These are phyloP conservation scores for Tryphoninae sp. DNA, from an alignment of 2,888 invertebrate species.

Conservation along the genomic window DNA sequence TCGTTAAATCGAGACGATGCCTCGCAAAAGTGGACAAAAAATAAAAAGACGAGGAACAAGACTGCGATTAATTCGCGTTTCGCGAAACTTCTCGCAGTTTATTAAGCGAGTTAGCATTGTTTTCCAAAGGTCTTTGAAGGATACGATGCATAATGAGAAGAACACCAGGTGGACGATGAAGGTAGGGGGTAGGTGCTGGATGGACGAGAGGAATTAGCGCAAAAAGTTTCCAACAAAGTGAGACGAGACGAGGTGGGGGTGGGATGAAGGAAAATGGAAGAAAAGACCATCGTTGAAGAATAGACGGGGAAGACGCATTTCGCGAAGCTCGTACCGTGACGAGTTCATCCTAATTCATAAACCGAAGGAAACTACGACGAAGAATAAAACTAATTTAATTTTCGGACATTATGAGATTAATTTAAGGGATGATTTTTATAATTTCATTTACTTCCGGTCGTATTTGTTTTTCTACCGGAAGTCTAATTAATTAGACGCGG, in stretches of 20 bases:
- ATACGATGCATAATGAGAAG: slow-evolving; percentile 23
- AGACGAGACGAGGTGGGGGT: slow-evolving; percentile 7
- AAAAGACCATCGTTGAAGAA: slow-evolving; percentile 29
- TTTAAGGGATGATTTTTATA: too few relatives aligned
- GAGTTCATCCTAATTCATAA: not conserved
- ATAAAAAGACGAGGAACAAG: slow-evolving; percentile 56
- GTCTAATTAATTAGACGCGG: too few relatives aligned
- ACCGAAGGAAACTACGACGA: not conserved
- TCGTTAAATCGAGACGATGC: not conserved
- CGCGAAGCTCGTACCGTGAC: slow-evolving; percentile 8
- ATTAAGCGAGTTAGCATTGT: slow-evolving; percentile 73
- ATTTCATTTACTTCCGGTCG: too few relatives aligned
- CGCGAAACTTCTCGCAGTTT: slow-evolving; percentile 74
- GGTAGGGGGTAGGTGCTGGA: not conserved
- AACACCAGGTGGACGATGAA: slow-evolving; percentile 16
- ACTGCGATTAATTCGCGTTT: slow-evolving; percentile 67
- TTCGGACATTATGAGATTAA: too few relatives aligned
- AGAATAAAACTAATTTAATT: not conserved
- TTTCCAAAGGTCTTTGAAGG: slow-evolving; percentile 45
- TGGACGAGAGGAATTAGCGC: slow-evolving; percentile 32
- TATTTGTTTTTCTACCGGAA: too few relatives aligned
- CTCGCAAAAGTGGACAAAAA: slow-evolving; percentile 5
- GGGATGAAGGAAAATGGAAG: slow-evolving; percentile 12
- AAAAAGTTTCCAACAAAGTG: slow-evolving; percentile 42
- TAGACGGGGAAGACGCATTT: slow-evolving; percentile 29